Base-by-base conservation (phyloP, 2,888 invertebrate genomes). In the Pristionchus exspectatus region DNA sequence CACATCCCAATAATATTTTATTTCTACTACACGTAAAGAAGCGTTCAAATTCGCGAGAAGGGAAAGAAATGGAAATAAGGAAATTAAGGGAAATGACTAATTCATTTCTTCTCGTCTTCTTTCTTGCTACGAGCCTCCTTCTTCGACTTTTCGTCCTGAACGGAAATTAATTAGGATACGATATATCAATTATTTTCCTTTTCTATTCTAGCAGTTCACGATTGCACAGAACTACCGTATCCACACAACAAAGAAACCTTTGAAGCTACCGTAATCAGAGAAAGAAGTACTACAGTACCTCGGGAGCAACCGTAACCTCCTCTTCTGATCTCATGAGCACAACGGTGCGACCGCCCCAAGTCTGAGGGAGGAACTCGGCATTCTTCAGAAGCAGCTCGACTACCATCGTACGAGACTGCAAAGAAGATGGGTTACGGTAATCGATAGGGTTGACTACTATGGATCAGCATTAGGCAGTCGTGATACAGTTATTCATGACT, bases 321-420 rank as follows among this genome's bases (percentile, higher is more conserved):
- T 81, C 81, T 54, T 81, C 81, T 0, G 81, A 81, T 81, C 81
- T 54, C 81, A 81, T 81, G 81, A 81, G 81, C 2, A 81, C 81
- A 50, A 81, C 81, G n/a, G 81, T 81, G 21, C 81, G 24, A 16
- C 81, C 81, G 10, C 81, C 81, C 81, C 81, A 81, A 50, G 81
- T 50, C 50, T 81, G 81, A n/a, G 81, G 81, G 27, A 81, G 81
- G 27, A 81, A 81, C 81, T 81, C 81, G 27, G 81, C 44, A 54
- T 81, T 44, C 21, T 54, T 44, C 24, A 81, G 54, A 4, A 81
- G 81, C 21, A 44, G 50, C 18, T 81, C 81, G 0, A 81, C 81
- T 9, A 81, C 81, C 81, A 81, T 81, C 18, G 81, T 81, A 7
- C 81, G 81, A 81, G 81, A 81, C 81, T 81, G 81, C 63, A 50